Conservation (phyloP, 2,797 vertebrate genomes). For the Pangasius krempfi region DNA sequence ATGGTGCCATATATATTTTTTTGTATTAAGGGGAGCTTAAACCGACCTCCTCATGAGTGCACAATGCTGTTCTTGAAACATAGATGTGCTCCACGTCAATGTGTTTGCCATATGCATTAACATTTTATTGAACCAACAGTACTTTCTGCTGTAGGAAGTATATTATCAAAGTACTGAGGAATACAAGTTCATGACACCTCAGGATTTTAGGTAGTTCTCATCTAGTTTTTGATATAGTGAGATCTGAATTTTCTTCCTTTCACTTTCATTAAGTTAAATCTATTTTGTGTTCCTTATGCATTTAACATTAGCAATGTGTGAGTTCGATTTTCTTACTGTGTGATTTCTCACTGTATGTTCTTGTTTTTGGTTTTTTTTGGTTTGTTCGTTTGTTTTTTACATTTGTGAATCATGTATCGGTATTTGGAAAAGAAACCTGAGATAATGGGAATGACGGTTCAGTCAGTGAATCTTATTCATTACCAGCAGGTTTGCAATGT, state of each 20-base stretch:
- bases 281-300: slow-evolving; percentile 17
- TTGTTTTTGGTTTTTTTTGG: background rate
- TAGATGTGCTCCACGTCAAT: background rate
- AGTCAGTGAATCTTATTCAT: slow-evolving; percentile 16
- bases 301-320: slow-evolving; percentile 30
- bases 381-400: slow-evolving; percentile 29
- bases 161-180: slow-evolving; percentile 44
- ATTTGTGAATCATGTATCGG: slow-evolving; percentile 15
- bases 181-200: slow-evolving; percentile 47
- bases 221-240: slow-evolving; percentile 38
- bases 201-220: slow-evolving; percentile 41
- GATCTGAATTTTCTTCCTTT: slow-evolving; percentile 21
- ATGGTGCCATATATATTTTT: background rate
- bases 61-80: slow-evolving; percentile 2
- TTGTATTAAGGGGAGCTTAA: background rate
- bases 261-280: slow-evolving; percentile 44
- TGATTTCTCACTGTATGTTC: slow-evolving; percentile 16
- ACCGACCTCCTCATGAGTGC: background rate
- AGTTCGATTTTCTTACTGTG: slow-evolving; percentile 8
- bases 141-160: slow-evolving; percentile 39
- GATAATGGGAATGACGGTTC: slow-evolving; percentile 28
- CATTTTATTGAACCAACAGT: slow-evolving; percentile 12
- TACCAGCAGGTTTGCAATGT: slow-evolving; percentile 22
- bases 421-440: slow-evolving; percentile 13
- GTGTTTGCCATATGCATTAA: background rate